Percentiles rank a stretch among this genome's conserved stretches.
Conservation (phyloP, 2,113 vertebrate species). For the Bubalus kerabau region DNA sequence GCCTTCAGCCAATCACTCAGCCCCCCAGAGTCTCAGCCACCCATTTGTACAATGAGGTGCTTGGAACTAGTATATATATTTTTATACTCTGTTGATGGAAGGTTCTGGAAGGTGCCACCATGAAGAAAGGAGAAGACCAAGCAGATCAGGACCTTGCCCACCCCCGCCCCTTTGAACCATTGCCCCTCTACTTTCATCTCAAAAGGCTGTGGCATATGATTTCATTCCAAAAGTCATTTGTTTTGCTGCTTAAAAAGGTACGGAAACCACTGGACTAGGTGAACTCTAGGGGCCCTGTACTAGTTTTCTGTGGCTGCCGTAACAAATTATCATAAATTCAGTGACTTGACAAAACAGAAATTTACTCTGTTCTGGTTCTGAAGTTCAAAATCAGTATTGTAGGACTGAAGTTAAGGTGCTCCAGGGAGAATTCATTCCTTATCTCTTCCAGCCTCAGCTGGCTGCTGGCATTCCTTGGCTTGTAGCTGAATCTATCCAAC, state of each 20-base stretch:
- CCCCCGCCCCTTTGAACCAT: not conserved
- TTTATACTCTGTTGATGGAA: not conserved
- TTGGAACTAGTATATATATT: not conserved
- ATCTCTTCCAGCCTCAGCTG: not conserved
- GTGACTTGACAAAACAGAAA: not conserved
- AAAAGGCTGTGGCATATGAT: not conserved
- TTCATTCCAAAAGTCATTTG: not conserved
- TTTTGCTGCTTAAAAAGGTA: not conserved
- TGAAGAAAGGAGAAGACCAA: not conserved
- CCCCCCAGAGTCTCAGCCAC: not conserved
- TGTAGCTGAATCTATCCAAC: not conserved
- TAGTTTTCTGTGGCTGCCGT: not conserved
- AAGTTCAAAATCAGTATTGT: not conserved
- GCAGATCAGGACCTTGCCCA: rapidly evolving
- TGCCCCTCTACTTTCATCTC: not conserved
- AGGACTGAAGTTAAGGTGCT: not conserved
- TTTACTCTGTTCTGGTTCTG: not conserved
- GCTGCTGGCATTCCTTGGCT: not conserved
- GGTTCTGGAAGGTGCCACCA: not conserved
- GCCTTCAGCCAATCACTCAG: slow-evolving; percentile 14
- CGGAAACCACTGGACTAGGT: not conserved
- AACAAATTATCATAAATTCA: not conserved
- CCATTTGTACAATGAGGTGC: not conserved
- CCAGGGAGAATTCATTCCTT: not conserved
- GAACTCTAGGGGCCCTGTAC: not conserved